A percentile compares a stretch with the other conserved stretches of the same genome.
phyloP scores from a whole-genome alignment of 2,113 vertebrate genomes.

The Alligator sinensis region DNA sequence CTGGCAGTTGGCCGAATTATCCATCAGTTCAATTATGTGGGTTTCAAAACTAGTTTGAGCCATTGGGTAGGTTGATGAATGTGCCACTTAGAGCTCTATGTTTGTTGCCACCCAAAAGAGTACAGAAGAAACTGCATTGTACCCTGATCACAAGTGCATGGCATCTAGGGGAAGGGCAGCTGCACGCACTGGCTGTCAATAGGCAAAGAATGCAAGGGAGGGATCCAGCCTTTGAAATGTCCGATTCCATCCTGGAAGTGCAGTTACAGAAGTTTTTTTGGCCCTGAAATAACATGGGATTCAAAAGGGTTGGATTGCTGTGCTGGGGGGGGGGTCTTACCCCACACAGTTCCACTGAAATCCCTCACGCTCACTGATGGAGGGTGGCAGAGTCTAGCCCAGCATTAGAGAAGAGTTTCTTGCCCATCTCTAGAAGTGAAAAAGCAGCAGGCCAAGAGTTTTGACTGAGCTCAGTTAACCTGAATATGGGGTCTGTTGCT shows the following conservation, averaged over 20 bases:
- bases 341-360: neutral
- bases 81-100: neutral
- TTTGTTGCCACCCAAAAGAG: neutral
- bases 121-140: neutral
- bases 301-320: neutral
- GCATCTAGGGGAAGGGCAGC: neutral
- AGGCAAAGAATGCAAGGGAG: neutral
- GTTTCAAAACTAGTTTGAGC: neutral
- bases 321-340: neutral
- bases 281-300: neutral
- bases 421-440: neutral
- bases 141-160: neutral
- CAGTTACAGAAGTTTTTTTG: neutral
- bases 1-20: neutral
- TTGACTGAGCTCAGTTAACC: fast-evolving
- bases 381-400: neutral
- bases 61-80: neutral
- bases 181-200: neutral
- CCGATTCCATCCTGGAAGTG: neutral
- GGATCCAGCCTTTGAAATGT: neutral
- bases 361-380: neutral
- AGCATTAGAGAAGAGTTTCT: neutral
- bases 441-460: fast-evolving
- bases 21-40: neutral
- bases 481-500: neutral